phyloP scores from a whole-genome alignment of 2,113 vertebrate species.

The Mustelus asterias region DNA sequence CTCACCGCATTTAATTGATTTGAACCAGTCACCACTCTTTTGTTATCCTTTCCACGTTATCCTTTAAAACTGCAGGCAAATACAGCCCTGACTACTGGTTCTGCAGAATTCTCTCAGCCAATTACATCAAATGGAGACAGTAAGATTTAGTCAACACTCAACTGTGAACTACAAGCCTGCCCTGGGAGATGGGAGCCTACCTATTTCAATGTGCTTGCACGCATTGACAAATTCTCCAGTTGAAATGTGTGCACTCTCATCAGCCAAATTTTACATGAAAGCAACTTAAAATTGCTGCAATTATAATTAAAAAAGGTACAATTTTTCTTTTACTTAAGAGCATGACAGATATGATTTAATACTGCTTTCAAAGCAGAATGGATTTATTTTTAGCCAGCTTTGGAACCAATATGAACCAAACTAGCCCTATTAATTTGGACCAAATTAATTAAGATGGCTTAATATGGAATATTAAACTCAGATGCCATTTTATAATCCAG shows the following conservation, averaged over 20 bases:
- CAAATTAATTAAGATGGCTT: not conserved
- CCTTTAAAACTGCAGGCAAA: not conserved
- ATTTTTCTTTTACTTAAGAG: not conserved
- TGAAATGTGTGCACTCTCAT: not conserved
- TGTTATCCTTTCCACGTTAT: not conserved
- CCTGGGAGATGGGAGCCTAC: not conserved
- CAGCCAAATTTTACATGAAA: not conserved
- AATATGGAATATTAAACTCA: not conserved
- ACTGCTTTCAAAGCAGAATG: not conserved
- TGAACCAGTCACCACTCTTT: not conserved
- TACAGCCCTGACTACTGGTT: not conserved
- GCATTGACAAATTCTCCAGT: conserved; percentile 5
- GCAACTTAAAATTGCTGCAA: not conserved
- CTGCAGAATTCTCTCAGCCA: conserved; percentile 2
- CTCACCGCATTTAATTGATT: not conserved
- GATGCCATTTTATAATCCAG: not conserved
- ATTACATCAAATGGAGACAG: conserved; percentile 7
- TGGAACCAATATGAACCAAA: not conserved
- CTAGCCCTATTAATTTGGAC: not conserved
- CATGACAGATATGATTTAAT: not conserved
- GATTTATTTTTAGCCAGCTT: not conserved
- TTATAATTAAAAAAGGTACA: not conserved
- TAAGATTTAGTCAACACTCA: not conserved
- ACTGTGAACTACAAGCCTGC: not conserved
- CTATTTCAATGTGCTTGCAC: not conserved